Evolutionary conservation across 2,113 vertebrate genomes (phyloP).

Genomic region (Peromyscus leucopus): DNA sequence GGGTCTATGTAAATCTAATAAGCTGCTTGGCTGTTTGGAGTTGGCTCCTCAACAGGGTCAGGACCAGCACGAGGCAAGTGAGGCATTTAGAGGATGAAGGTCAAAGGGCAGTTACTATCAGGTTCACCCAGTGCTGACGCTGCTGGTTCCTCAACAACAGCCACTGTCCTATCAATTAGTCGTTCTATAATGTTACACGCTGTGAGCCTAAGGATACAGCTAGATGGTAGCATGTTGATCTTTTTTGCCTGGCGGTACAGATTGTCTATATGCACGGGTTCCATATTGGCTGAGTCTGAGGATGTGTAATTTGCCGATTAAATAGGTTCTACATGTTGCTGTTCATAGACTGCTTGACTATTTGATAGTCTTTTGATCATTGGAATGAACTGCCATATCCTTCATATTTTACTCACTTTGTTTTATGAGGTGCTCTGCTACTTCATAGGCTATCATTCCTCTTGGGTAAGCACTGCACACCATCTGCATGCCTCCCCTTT

Average conservation of each 20-base stretch:
- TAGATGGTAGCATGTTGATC: not conserved
- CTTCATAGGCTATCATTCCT: not conserved
- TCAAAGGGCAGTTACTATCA: not conserved
- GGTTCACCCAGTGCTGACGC: not conserved
- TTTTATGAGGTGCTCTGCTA: not conserved
- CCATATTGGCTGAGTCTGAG: not conserved
- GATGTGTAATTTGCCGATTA: not conserved
- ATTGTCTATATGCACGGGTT: not conserved
- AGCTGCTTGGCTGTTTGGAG: not conserved
- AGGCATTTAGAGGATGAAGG: not conserved
- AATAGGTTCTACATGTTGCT: not conserved
- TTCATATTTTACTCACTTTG: constrained; percentile 28
- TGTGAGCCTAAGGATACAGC: not conserved
- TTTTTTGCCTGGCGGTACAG: not conserved
- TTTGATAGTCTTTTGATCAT: not conserved
- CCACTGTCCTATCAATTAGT: not conserved
- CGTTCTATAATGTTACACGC: not conserved
- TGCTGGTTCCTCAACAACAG: not conserved
- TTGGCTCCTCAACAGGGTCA: not conserved
- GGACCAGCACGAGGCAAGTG: not conserved
- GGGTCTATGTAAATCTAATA: not conserved
- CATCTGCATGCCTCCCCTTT: not conserved
- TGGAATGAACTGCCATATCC: not conserved
- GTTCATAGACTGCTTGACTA: not conserved
- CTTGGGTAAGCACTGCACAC: not conserved